These are phyloP conservation scores for Fulica atra DNA, from an alignment of 2,113 vertebrate genomes.

Conservation along the genomic window DNA sequence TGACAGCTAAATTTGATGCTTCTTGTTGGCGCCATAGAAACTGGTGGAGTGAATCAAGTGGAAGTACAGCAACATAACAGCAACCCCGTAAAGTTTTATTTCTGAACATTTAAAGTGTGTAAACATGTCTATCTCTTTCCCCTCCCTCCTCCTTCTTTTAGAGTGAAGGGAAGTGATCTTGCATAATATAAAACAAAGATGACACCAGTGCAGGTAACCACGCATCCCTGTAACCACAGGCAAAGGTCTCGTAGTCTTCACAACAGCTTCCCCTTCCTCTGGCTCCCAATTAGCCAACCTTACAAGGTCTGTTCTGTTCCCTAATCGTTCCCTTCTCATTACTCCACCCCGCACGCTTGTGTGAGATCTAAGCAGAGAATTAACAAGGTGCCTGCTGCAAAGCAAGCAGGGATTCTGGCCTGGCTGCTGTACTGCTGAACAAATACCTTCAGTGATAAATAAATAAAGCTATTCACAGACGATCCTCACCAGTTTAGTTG, in stretches of 20 bases:
- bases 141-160: background rate
- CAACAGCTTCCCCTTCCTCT: background rate
- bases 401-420: conserved; percentile 12
- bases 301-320: background rate
- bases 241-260: background rate
- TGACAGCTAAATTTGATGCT: background rate
- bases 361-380: conserved; percentile 13
- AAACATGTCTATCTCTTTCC: background rate
- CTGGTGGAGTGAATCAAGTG: conserved; percentile 1
- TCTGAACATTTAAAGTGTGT: background rate
- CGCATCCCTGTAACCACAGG: background rate
- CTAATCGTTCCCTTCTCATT: background rate
- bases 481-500: background rate
- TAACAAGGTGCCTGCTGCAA: conserved; percentile 36
- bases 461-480: background rate
- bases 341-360: background rate
- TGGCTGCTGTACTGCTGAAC: background rate
- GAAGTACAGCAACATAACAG: background rate
- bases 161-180: background rate
- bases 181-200: background rate
- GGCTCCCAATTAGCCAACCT: background rate
- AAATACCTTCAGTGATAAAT: conserved; percentile 46
- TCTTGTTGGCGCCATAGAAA: background rate
- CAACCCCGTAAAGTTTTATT: conserved; percentile 18
- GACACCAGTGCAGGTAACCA: background rate